Percentiles rank a stretch among this genome's conserved stretches.
phyloP scores from a whole-genome alignment of 2,888 invertebrate genomes.

The Linyphia triangularis region DNA sequence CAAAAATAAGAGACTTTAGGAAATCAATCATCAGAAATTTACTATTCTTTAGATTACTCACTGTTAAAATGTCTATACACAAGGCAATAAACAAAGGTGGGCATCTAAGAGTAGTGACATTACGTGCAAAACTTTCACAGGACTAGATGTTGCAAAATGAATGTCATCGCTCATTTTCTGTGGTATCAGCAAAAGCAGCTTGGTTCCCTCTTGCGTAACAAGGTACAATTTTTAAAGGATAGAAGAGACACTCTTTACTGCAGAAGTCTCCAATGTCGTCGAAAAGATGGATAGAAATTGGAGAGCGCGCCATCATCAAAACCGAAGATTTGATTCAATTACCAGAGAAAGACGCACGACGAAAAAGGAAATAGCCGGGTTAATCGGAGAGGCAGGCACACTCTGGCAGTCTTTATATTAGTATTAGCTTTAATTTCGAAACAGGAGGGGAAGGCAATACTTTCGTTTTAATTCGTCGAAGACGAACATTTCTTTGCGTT shows the following conservation, averaged over 20 bases:
- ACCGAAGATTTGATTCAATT: conserved; percentile 70
- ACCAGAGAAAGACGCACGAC: conserved; percentile 12
- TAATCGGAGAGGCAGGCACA: conserved; percentile 45
- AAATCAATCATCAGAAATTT: no score
- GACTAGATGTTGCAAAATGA: no score
- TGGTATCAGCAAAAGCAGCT: no score
- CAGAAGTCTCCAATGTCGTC: conserved; percentile 40
- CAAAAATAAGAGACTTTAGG: no score
- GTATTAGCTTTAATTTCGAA: conserved; percentile 71
- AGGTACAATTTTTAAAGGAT: conserved; percentile 34
- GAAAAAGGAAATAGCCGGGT: conserved; percentile 50
- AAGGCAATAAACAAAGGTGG: no score
- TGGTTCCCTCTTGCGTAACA: no score
- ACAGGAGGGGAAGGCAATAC: conserved; percentile 27
- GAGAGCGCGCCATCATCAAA: conserved; percentile 64
- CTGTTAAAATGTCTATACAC: no score
- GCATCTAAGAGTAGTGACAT: no score
- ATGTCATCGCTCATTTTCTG: no score
- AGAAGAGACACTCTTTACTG: background rate
- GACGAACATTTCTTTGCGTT: conserved; percentile 60
- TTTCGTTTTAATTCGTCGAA: conserved; percentile 72
- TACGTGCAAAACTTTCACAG: no score
- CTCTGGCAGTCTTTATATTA: conserved; percentile 65
- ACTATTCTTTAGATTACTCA: no score
- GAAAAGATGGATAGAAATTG: conserved; percentile 65